A percentile compares a stretch with the other conserved stretches of the same genome.
These are phyloP conservation scores for Caenorhabditis sp. DNA, from an alignment of 2,888 invertebrate species.

Conservation along the genomic window DNA sequence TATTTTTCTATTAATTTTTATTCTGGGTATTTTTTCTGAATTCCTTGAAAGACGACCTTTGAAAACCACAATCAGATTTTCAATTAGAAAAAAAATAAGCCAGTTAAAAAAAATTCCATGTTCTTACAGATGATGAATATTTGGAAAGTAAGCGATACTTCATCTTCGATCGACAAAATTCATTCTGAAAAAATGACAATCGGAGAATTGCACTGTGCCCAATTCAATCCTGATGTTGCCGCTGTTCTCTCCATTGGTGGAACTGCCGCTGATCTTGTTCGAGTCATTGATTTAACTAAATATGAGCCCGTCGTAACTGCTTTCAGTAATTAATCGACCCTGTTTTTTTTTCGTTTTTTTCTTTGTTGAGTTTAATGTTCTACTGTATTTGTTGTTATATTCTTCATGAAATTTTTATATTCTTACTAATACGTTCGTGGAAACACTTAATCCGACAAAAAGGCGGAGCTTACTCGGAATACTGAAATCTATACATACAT, in stretches of 20 bases:
- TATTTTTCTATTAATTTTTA: no score
- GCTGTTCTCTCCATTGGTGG: constrained; percentile 58
- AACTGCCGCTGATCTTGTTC: constrained; percentile 55
- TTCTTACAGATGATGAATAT: constrained; percentile 53
- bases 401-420: not conserved
- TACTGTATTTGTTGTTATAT: not conserved
- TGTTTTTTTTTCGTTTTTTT: not conserved
- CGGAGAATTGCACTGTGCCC: constrained; percentile 52
- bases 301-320: constrained; percentile 51
- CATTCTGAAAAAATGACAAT: constrained; percentile 51
- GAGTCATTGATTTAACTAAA: constrained; percentile 58
- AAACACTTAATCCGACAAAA: not conserved
- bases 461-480: not conserved
- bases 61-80: no score
- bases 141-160: constrained; percentile 55
- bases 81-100: not conserved
- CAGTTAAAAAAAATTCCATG: not conserved
- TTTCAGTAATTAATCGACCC: constrained; percentile 19
- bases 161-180: constrained; percentile 42
- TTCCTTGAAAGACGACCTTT: no score
- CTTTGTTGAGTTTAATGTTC: not conserved
- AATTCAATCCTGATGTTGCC: constrained; percentile 61
- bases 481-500: not conserved
- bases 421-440: not conserved
- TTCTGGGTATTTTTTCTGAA: no score